Conservation (phyloP, 2,797 vertebrate genomes). For the Diplodus puntazzo region DNA sequence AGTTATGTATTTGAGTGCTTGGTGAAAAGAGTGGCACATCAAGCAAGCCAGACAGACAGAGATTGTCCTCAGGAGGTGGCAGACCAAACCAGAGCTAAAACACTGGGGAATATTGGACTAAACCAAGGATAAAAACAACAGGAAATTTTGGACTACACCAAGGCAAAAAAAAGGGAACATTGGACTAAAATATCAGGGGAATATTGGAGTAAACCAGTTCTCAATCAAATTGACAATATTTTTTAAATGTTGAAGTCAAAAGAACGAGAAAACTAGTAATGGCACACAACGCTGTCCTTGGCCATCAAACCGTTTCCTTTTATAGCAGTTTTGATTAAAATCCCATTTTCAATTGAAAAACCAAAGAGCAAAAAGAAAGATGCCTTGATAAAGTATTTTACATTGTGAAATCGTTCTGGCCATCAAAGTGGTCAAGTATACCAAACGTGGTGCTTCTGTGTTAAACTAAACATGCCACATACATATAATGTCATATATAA, state of each 20-base stretch:
- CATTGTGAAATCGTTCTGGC: background rate
- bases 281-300: slow-evolving; percentile 9
- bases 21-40: background rate
- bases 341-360: background rate
- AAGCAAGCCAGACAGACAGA: background rate
- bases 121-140: no score
- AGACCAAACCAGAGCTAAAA: no score
- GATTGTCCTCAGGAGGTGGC: background rate
- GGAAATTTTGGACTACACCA: background rate
- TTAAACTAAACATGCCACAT: slow-evolving; percentile 12
- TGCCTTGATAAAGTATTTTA: background rate
- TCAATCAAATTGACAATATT: background rate
- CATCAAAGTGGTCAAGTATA: slow-evolving; percentile 30
- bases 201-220: background rate
- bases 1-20: background rate
- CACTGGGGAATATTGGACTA: no score
- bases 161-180: background rate
- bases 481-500: background rate
- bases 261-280: background rate
- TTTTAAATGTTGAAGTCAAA: background rate
- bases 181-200: background rate
- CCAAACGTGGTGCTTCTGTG: slow-evolving; percentile 16
- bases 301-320: background rate
- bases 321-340: background rate
- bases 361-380: background rate